Evolutionary conservation across 2,797 vertebrate species (phyloP), one percentile per base, ranked within the genome.

Genomic region (Ambastaia sidthimunki): DNA sequence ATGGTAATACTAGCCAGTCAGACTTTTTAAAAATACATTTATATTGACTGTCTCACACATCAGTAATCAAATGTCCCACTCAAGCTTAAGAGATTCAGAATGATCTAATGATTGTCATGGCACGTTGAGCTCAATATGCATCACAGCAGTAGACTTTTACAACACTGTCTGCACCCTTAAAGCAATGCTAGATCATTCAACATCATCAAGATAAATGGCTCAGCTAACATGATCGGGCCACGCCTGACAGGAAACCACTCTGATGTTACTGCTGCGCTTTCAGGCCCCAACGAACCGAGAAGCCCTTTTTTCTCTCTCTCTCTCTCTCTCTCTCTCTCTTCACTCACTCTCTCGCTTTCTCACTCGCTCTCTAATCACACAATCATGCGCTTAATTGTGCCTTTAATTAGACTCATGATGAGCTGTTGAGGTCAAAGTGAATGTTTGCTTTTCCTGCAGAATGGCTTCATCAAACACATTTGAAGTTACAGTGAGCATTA

Each of bases 161-260:
- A 83, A 75, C 74, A 69, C 71, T 72, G 71, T 74, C 78, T 78
- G 37, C 19, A 57, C 55, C 48, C 78, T 83, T 78, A 81, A 65
- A 81, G 76, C 71, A 73, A 68, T 31, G 60, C 60, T 81, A 78
- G 66, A 83, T 85, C 77, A 80, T 80, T 78, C 76, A 74, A 77
- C 75, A 74, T 77, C 62, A 82, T 41, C 13, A 55, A 82, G 80
- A 84, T 73, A 80, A 86, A 86, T 76, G 74, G 72, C 68, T 83
- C 78, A 1, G 83, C 60, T 83, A 83, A 81, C 78, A 78, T 71
- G 78, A 78, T 65, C 25, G 81, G 69, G 75, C n/a, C 83, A 82
- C 63, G 81, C 66, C 67, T 71, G 74, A 73, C 74, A 52, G 71
- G 66, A 72, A 83, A 55, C 19, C 21, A 71, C 68, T 76, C 74